These are phyloP conservation scores for Calephelis nemesis DNA, from an alignment of 1,140 invertebrate species.

Conservation along the genomic window DNA sequence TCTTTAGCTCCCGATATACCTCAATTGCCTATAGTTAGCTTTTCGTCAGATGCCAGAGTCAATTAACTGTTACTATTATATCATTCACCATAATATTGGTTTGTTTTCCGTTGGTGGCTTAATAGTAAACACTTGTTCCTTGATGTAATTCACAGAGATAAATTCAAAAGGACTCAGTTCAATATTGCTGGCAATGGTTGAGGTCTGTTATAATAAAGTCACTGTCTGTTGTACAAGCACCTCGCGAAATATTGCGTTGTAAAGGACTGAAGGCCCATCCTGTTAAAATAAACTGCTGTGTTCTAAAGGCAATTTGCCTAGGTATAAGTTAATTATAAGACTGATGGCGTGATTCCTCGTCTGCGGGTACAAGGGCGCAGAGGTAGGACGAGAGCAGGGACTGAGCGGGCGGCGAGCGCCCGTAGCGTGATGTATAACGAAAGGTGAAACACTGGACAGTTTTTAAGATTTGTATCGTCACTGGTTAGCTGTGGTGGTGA, in stretches of 20 bases:
- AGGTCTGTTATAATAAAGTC: neutral
- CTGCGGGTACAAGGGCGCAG: neutral
- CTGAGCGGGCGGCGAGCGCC: constrained; percentile 1
- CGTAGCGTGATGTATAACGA: constrained; percentile 3
- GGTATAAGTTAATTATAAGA: no score
- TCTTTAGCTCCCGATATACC: no score
- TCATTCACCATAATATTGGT: no score
- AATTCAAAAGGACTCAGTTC: no score
- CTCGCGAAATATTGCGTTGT: neutral
- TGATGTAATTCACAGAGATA: no score
- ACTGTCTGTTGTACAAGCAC: neutral
- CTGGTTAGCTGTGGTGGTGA: no score
- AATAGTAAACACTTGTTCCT: no score
- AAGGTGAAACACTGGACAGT: neutral
- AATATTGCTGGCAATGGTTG: no score
- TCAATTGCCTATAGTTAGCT: no score
- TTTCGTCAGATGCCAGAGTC: no score
- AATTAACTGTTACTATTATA: no score
- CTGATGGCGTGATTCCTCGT: neutral
- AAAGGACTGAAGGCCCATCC: neutral
- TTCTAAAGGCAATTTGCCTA: neutral
- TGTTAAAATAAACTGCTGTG: neutral
- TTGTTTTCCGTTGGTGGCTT: no score
- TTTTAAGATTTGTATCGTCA: neutral
- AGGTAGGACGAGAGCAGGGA: neutral